Percentiles rank a stretch among this genome's conserved stretches.
phyloP scores from a whole-genome alignment of 2,888 invertebrate species.

The Latheticus oryzae region DNA sequence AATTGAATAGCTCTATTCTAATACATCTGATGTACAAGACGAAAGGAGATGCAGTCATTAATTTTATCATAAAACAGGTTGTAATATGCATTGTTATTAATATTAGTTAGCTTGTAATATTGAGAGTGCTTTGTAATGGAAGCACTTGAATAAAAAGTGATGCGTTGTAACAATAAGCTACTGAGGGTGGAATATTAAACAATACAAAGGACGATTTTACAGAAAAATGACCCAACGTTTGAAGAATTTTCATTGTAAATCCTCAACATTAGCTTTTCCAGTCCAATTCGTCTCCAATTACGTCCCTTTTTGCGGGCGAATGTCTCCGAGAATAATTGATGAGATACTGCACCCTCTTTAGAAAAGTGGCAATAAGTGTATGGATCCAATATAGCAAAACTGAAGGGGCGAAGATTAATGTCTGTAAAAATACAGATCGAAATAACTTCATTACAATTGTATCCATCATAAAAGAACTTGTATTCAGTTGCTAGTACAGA shows the following conservation, averaged over 20 bases:
- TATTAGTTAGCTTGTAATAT: no score
- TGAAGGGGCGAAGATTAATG: slow-evolving; percentile 13
- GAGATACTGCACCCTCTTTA: slow-evolving; percentile 3
- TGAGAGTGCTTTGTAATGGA: no score
- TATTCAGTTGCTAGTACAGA: no score
- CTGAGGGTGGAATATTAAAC: not conserved
- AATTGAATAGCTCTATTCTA: no score
- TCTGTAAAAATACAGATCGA: slow-evolving; percentile 1
- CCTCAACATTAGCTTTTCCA: no score
- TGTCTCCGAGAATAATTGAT: slow-evolving; percentile 11
- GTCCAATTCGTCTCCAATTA: slow-evolving; percentile 2
- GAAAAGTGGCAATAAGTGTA: slow-evolving; percentile 11
- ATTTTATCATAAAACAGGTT: no score
- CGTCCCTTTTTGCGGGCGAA: not conserved
- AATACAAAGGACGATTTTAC: slow-evolving; percentile 6
- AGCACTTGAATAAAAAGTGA: slow-evolving; percentile 15
- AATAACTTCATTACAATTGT: no score
- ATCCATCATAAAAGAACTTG: not conserved
- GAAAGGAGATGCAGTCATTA: no score
- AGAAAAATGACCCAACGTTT: not conserved
- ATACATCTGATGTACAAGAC: no score
- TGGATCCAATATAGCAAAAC: slow-evolving; percentile 3
- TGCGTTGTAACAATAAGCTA: not conserved
- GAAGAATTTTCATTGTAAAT: not conserved
- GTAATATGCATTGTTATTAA: no score